Evolutionary conservation across 1,140 invertebrate genomes (phyloP), one percentile per base, ranked within the genome.

Genomic region (Odontomachus brunneus): DNA sequence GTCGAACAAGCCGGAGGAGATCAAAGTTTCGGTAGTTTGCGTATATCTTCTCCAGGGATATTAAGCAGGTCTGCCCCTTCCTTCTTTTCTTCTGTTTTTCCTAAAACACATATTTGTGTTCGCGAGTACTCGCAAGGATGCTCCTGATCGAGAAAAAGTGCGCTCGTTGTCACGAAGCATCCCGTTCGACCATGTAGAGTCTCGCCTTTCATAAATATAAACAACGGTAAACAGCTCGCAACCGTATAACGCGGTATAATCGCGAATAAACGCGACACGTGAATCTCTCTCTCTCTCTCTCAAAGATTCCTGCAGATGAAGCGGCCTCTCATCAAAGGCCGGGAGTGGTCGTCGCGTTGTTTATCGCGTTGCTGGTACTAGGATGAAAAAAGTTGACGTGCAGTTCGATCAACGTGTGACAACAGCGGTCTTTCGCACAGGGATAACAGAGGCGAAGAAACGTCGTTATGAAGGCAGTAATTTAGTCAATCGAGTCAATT

Each of bases 401-500:
- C 66, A 66, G 59, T 71, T 67, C 33, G 22, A 55, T n/a, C 38
- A 17, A 44, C 57, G 12, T 26, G 11, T 55, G 33, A 44, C 75
- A 57, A 69, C 48, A 69, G 65, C 19, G 51, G 19, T 51, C 69
- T 57, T 44, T 44, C 38, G 38, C 9, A 48, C 22, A 60, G 67
- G 38, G 75, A 17, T 51, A 26, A 87, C 63, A 38, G 69, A 53
- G 55, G 38, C 49, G 85, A 87, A 84, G 71, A 59, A 81, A 75
- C 74, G 62, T 71, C 22, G 69, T 82, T 62, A 87, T 66, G 44
- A 62, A 72, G 38, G 51, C 24, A 59, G 59, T 59, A 49, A 87
- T 84, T 74, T 63, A 80, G 84, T 83, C 26, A 55, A 87, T 84
- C 84, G 67, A 83, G 80, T 83, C 22, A 74, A 87, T 86, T 85